A percentile compares a stretch with the other conserved stretches of the same genome.
Conservation (phyloP, 2,797 vertebrate species). For the Heliangelus exortis region DNA sequence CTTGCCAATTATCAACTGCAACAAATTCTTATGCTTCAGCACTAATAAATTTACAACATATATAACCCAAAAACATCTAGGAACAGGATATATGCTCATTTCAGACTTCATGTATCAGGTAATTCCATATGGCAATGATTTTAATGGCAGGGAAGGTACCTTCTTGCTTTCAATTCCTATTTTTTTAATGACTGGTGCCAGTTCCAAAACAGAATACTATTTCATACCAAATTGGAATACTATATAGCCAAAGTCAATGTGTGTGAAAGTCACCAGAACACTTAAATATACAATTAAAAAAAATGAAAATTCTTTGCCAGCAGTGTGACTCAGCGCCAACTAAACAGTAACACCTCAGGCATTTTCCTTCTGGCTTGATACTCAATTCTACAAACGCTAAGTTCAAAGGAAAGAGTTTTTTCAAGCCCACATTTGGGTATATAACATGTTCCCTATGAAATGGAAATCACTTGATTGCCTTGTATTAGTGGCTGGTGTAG, state of each 20-base stretch:
- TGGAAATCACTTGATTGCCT: constrained; percentile 27
- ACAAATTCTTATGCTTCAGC: background rate
- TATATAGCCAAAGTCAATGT: background rate
- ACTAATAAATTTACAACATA: background rate
- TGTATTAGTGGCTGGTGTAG: background rate
- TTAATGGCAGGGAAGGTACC: background rate
- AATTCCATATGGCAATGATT: background rate
- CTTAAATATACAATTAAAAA: background rate
- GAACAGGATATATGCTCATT: background rate
- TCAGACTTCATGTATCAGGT: background rate
- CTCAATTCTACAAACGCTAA: background rate
- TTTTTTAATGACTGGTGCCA: background rate
- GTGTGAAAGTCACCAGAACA: background rate
- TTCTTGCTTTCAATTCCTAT: background rate
- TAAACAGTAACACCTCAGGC: constrained; percentile 48
- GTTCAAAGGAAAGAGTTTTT: constrained; percentile 34
- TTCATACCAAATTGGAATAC: background rate
- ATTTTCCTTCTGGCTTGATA: constrained; percentile 40
- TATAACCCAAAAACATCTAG: background rate
- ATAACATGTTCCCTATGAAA: background rate
- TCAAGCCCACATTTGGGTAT: background rate
- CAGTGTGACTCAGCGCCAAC: constrained; percentile 40
- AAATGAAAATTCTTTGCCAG: background rate
- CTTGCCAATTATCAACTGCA: background rate
- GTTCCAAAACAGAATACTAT: background rate